These are phyloP conservation scores for Perizoma affinitatum DNA, from an alignment of 2,888 invertebrate species.

Conservation along the genomic window DNA sequence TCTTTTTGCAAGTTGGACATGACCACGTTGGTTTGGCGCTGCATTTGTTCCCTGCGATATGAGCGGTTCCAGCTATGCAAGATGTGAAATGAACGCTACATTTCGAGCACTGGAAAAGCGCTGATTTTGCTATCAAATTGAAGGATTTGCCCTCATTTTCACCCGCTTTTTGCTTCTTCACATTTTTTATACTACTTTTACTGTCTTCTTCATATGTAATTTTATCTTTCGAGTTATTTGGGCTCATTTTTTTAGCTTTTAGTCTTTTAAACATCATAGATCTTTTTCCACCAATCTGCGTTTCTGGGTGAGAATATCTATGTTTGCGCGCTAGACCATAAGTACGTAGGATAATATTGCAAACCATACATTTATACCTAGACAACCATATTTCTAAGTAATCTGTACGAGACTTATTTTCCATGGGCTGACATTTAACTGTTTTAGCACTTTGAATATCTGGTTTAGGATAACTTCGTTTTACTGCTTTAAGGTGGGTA, in stretches of 20 bases:
- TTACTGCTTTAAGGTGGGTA: neutral
- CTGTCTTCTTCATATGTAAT: conserved; percentile 15
- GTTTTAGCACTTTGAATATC: neutral
- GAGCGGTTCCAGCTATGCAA: conserved; percentile 24
- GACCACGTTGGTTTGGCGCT: neutral
- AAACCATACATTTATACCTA: conserved; percentile 32
- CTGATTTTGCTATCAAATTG: conserved; percentile 41
- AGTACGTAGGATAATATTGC: conserved; percentile 20
- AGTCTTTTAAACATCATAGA: conserved; percentile 22
- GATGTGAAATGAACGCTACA: conserved; percentile 49
- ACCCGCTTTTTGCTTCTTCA: neutral
- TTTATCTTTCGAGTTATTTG: conserved; percentile 13
- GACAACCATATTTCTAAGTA: neutral
- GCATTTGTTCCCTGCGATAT: neutral
- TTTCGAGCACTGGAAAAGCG: conserved; percentile 47
- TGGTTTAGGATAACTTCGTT: neutral
- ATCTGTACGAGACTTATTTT: neutral
- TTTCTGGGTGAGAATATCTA: conserved; percentile 24
- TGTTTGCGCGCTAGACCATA: conserved; percentile 23
- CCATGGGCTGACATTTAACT: neutral
- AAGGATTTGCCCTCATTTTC: neutral
- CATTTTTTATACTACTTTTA: conserved; percentile 3
- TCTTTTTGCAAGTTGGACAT: conserved; percentile 43
- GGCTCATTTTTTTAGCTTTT: conserved; percentile 5
- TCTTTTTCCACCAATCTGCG: neutral